Base-by-base conservation (phyloP, 2,797 vertebrate species). In the Threskiornis aethiopicus region DNA sequence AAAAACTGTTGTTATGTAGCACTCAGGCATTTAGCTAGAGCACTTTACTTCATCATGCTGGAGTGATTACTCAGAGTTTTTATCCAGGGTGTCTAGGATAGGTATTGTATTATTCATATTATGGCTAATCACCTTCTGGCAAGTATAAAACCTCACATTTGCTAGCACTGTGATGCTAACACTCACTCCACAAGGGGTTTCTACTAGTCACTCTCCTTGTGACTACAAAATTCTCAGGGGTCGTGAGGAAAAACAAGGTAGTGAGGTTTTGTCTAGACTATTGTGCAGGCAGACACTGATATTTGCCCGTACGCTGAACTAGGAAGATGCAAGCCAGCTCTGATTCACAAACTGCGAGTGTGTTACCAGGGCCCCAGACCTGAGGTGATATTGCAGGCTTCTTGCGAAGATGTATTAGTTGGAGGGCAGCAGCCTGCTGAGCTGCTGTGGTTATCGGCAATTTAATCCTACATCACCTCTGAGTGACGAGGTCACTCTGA, bases 101-200 rank as follows among this genome's bases (percentile, higher is more conserved):
- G 90, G 57, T 86, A 71, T 84, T 93, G 69, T 94, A 78, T 90
- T 92, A 94, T 91, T 94, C 71, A 93, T 87, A 75, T 77, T 35
- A 58, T 11, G 71, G 49, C 41, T 94, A 94, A 92, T 95, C 84
- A 93, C 65, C 35, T 95, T 89, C 81, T 65, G 81, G 42, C 46
- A 84, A 81, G 35, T 85, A 65, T 39, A 93, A 94, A 91, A 47
- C 29, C 44, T 93, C 75, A 44, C 15, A 35, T 75, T 92, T 78
- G 7, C 64, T 61, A 76, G 24, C 49, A 46, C 22, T 65, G 49
- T 82, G 78, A 54, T 1, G 4, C 29, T 87, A 87, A 51, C 41
- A 44, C 14, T 41, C 55, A 15, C 22, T 57, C 71, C 49, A 44
- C 37, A 75, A 52, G 37, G 69, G 62, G 9, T 28, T 84, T 47